Evolutionary conservation across 2,888 invertebrate genomes (phyloP), one percentile per base, ranked within the genome.

Genomic region (Meliscaeva auricollis): DNA sequence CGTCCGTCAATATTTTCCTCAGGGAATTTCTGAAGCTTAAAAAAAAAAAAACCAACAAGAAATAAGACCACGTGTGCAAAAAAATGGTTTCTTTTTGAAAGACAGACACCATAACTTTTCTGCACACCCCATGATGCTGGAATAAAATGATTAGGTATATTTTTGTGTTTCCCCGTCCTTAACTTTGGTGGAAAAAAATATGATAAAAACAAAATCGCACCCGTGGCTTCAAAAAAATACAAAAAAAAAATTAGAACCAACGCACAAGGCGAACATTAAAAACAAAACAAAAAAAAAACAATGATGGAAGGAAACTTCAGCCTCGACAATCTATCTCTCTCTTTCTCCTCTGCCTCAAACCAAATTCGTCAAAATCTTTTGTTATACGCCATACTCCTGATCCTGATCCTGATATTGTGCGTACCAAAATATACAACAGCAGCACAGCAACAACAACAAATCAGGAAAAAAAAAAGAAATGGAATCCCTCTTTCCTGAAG

Each of bases 321-420:
- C 35, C 52, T 13, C 44, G 66, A 68, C 66, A 75, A 80, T 80
- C 62, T 75, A 76, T 77, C 56, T 62, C 20, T 69, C 35, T 66
- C 50, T 50, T 20, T 35, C 50, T 32, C 20, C 52, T 68, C 20
- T 41, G 62, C 56, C 76, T 80, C 72, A 79, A 76, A 68, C 80
- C 68, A 76, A 80, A 85, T 85, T 81, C 85, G 76, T 80, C 76
- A 85, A 84, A 85, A 85, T 80, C 80, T 73, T 80, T 76, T 85
- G 80, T 80, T 85, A 64, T 46, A 64, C 84, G 38, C 54, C 70
- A 79, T 64, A 46, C 46, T 66, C n/a, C 32, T 41, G 75, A 75
- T 66, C 44, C 26, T 35, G 74, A 74, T 70, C 60, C 56, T 81
- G 80, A 76, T 76, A 74, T 70, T 80, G 69, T 83, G 80, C 80